These are phyloP conservation scores for Mycteria americana DNA, from an alignment of 2,797 vertebrate species.

Conservation along the genomic window DNA sequence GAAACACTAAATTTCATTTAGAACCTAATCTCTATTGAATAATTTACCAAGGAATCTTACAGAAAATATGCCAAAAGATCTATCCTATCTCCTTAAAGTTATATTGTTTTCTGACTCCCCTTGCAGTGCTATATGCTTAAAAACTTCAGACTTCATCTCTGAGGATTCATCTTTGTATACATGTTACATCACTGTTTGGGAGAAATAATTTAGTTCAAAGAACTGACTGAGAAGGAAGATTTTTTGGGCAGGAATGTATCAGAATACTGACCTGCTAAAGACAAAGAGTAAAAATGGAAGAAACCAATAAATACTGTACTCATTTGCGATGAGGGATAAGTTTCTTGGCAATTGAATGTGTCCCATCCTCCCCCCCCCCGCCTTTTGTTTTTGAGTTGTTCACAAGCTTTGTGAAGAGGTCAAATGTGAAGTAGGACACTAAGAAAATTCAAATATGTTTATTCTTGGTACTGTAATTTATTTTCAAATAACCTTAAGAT, in stretches of 20 bases:
- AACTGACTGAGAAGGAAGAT: background rate
- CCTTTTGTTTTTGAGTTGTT: background rate
- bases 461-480: background rate
- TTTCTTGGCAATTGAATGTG: background rate
- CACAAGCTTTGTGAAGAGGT: background rate
- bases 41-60: background rate
- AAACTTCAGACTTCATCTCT: background rate
- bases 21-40: background rate
- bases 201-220: background rate
- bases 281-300: background rate
- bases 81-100: background rate
- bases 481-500: background rate
- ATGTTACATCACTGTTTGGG: background rate
- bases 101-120: background rate
- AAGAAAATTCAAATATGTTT: background rate
- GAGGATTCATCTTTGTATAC: background rate
- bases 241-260: background rate
- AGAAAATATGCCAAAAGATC: background rate
- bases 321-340: background rate
- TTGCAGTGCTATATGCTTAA: background rate
- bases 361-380: too few relatives aligned
- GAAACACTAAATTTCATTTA: background rate
- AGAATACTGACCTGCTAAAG: background rate
- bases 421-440: background rate
- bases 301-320: background rate